Evolutionary conservation across 2,797 vertebrate species (phyloP).

Genomic region (Poecilia gillii): DNA sequence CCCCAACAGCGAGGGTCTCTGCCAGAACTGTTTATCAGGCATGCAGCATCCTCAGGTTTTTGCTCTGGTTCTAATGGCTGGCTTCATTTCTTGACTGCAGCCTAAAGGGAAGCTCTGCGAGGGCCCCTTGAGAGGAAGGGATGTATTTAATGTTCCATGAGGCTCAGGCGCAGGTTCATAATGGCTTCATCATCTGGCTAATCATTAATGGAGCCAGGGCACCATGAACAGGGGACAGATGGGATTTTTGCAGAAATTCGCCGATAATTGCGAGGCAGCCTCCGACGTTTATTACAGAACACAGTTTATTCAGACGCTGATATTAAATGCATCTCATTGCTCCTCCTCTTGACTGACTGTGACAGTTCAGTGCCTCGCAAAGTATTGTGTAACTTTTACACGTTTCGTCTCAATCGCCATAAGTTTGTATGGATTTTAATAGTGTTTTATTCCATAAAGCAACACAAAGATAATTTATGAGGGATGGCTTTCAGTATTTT

Average conservation of each 20-base stretch:
- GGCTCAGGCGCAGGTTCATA: conserved; percentile 70
- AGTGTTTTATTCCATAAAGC: not conserved
- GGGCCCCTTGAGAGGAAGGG: conserved; percentile 70
- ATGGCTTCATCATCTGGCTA: conserved; percentile 72
- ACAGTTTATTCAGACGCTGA: conserved; percentile 1
- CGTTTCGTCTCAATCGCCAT: not conserved
- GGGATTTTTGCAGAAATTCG: conserved; percentile 29
- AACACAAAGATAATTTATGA: not conserved
- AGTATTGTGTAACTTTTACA: not conserved
- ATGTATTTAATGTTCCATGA: conserved; percentile 79
- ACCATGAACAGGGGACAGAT: conserved; percentile 28
- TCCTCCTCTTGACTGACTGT: not conserved
- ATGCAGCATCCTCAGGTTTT: conserved; percentile 21
- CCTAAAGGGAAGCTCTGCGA: conserved; percentile 50
- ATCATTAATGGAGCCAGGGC: conserved; percentile 62
- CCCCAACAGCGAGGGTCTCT: not conserved
- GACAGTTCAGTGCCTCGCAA: not conserved
- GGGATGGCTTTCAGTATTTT: not conserved
- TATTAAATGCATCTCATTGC: not conserved
- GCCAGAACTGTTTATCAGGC: conserved; percentile 11
- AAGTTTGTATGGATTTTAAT: not conserved
- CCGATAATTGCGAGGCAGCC: not conserved
- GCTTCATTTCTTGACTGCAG: conserved; percentile 70
- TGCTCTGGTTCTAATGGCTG: conserved; percentile 58
- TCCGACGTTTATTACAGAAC: not conserved